Conservation (phyloP, 2,888 invertebrate genomes). For the Caenorhabditis sp. region DNA sequence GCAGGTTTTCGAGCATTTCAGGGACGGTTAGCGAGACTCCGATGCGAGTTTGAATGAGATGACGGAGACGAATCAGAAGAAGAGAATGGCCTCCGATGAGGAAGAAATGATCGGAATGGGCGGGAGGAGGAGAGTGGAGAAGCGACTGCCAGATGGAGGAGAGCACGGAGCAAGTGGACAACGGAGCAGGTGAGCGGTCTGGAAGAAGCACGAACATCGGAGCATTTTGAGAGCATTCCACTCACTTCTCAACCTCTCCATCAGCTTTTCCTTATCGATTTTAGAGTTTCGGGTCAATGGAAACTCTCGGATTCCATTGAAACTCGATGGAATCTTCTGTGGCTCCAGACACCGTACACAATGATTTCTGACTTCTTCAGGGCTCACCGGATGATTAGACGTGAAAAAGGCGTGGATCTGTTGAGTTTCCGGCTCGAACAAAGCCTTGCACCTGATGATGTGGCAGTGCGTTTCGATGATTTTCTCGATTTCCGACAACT, state of each 20-base stretch:
- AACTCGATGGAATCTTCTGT: conserved; percentile 69
- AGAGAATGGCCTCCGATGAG: conserved; percentile 70
- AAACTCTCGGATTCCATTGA: conserved; percentile 61
- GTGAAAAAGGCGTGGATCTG: conserved; percentile 63
- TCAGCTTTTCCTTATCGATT: conserved; percentile 47
- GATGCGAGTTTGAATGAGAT: conserved; percentile 42
- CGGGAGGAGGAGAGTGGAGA: conserved; percentile 12
- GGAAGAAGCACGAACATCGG: no score
- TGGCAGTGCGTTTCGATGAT: conserved; percentile 32
- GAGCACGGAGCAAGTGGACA: background rate
- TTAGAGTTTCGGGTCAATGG: conserved; percentile 74
- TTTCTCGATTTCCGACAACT: conserved; percentile 74
- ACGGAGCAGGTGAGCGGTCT: background rate
- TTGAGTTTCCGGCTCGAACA: conserved; percentile 58
- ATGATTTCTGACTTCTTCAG: conserved; percentile 30
- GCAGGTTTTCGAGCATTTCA: conserved; percentile 47
- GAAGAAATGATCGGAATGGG: conserved; percentile 61
- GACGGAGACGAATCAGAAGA: conserved; percentile 60
- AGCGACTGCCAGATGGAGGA: conserved; percentile 23
- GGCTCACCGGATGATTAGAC: background rate
- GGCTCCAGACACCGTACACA: conserved; percentile 64
- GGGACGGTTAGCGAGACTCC: conserved; percentile 35
- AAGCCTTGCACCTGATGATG: conserved; percentile 54
- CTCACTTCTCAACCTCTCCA: conserved; percentile 20
- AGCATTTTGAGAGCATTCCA: no score